Base-by-base conservation (phyloP, 2,888 invertebrate genomes). In the Platycnemis pennipes region DNA sequence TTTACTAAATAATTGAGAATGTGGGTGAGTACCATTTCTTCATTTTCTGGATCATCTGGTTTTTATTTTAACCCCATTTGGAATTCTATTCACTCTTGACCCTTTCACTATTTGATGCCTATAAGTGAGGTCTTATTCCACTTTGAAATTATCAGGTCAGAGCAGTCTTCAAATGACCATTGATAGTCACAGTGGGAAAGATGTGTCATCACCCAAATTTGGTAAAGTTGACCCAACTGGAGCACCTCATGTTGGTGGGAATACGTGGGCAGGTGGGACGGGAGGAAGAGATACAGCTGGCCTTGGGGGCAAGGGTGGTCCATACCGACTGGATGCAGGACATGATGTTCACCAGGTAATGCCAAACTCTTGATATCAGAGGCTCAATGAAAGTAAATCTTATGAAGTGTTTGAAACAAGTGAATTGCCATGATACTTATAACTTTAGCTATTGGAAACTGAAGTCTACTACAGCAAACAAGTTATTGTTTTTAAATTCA, bases 211-310 rank as follows among this genome's bases (percentile, higher is more conserved):
- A 0, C 99, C 99, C 0, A 99, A 99, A 96, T 98, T 99, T 96
- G 99, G 99, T 1, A 99, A 99, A 96, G 97, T 98, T 31, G 99
- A 99, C 96, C 98, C 98, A 0, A 98, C 98, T 26, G 98, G 99
- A 96, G 98, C 98, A 88, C 99, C 99, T 0, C 99, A 99, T 96
- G 99, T 99, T 86, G 99, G 99, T 53, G 99, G 99, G 0, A 99
- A 99, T 96, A 99, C 98, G 0, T 99, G 99, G 99, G 99, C 99
- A 88, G 99, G 99, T 53, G 99, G 99, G 94, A 98, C 98, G 19
- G 99, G 99, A 63, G 99, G 99, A 44, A 96, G 99, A 94, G 99
- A 99, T 96, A 99, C 99, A 0, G 99, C 99, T 0, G 99, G 99
- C 0, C 97, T 99, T 85, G 99, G 99, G 19, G 99, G 99, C 2